These are phyloP conservation scores for Xestia c-nigrum DNA, from an alignment of 2,888 invertebrate genomes.

Conservation along the genomic window DNA sequence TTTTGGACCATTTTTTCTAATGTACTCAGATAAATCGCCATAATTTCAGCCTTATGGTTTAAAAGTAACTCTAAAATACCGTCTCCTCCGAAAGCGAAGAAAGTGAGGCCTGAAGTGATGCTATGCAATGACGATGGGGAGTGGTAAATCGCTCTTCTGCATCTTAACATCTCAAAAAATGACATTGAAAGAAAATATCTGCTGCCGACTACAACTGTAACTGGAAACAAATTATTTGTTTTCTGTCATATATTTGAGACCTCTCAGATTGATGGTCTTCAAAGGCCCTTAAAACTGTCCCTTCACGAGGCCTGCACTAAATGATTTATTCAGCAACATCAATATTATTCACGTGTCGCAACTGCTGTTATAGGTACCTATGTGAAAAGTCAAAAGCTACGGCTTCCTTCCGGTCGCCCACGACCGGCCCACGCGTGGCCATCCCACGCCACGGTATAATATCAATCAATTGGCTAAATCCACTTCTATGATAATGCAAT, in stretches of 20 bases:
- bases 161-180: neutral
- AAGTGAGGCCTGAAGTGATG: neutral
- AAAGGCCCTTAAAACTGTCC: conserved; percentile 16
- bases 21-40: neutral
- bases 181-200: neutral
- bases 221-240: neutral
- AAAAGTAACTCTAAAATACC: neutral
- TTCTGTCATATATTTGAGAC: neutral
- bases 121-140: neutral
- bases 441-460: conserved; percentile 77
- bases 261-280: neutral
- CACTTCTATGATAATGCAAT: conserved; percentile 78
- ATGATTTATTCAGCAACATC: conserved; percentile 49
- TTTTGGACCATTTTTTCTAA: neutral
- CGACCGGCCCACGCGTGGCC: conserved; percentile 75
- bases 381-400: conserved; percentile 79
- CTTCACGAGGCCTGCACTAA: conserved; percentile 16
- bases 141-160: neutral
- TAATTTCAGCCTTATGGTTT: neutral
- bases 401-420: conserved; percentile 89
- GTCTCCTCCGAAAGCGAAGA: neutral
- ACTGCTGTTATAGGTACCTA: conserved; percentile 59
- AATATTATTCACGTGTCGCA: conserved; percentile 62
- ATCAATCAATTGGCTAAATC: conserved; percentile 83
- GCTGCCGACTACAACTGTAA: neutral